Evolutionary conservation across 2,113 vertebrate genomes (phyloP), one percentile per base, ranked within the genome.

Genomic region (Scartelaos histophorus): DNA sequence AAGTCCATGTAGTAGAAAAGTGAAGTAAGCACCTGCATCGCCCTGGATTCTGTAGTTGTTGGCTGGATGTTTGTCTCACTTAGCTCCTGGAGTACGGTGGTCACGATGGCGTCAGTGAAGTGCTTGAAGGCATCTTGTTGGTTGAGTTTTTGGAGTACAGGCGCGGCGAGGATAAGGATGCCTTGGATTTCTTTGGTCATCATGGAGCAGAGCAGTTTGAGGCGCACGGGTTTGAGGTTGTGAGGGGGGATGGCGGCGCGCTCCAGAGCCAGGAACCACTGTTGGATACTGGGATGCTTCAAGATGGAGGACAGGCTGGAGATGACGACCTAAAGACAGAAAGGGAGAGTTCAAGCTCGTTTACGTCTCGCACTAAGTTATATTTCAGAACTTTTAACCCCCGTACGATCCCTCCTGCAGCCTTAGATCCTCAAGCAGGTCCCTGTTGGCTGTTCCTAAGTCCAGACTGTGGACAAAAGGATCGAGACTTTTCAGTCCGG

Each of bases 221-320:
- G 91, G 0, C 87, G 83, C 61, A 95, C 49, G 0, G 95, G 94
- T 75, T 94, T 95, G 76, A 98, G 92, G 5, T 69, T 82, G 68
- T 96, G 94, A 0, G 91, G 86, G 1, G 96, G 96, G 3, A 95
- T 34, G 4, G 88, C 82, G 71, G 79, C 85, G 46, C 83, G 87
- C 58, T 98, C 95, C 90, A 95, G 69, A 68, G 96, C 95, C 87
- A 99, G 90, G 84, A 95, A 99, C 97, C 97, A 98, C 86, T 91
- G 94, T 82, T 95, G 92, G 85, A 99, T 35, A 0, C 87, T 93
- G 1, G 97, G 95, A 62, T 98, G 95, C 49, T 90, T 93, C 78
- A 99, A 95, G 90, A 96, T 61, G 68, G 93, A 84, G 54, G 53
- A 10, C 0, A 98, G 86, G 4, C 89, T 69, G 15, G 93, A 90